A percentile compares a stretch with the other conserved stretches of the same genome.
These are phyloP conservation scores for Manis crassicaudata DNA, from an alignment of 2,797 vertebrate species.

Conservation along the genomic window DNA sequence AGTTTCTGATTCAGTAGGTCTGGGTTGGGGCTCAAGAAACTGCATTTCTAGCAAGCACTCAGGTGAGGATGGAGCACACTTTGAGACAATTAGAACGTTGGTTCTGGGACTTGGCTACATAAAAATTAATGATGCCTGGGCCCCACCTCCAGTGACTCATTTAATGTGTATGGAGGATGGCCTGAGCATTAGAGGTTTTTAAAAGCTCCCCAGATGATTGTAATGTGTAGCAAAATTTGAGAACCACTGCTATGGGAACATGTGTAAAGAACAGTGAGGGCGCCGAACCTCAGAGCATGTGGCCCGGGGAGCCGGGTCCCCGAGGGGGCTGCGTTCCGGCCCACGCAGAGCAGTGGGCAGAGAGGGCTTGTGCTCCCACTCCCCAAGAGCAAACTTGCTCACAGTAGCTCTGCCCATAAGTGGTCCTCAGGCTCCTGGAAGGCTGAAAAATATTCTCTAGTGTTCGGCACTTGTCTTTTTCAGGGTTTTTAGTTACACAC, in stretches of 20 bases:
- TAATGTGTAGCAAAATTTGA: not conserved
- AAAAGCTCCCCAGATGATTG: not conserved
- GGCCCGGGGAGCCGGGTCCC: not conserved
- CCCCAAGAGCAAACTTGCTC: not conserved
- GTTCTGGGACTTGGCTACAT: not conserved
- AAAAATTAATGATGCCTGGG: not conserved
- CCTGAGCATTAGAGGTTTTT: not conserved
- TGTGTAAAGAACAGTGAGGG: not conserved
- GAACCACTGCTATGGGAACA: not conserved
- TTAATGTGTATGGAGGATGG: not conserved
- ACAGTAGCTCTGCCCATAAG: not conserved
- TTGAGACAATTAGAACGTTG: not conserved
- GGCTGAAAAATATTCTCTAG: not conserved
- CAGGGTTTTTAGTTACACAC: not conserved
- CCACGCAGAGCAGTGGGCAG: too few species aligned
- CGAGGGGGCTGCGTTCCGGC: not conserved
- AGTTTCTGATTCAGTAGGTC: not conserved
- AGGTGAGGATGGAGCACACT: not conserved
- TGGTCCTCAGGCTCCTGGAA: not conserved
- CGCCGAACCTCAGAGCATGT: fast-evolving
- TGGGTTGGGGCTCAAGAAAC: fast-evolving
- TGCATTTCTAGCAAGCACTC: not conserved
- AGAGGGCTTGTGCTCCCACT: not conserved
- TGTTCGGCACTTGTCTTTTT: not conserved
- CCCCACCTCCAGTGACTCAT: not conserved